phyloP scores from a whole-genome alignment of 2,888 invertebrate genomes.

The Leptinotarsa peninsularis region DNA sequence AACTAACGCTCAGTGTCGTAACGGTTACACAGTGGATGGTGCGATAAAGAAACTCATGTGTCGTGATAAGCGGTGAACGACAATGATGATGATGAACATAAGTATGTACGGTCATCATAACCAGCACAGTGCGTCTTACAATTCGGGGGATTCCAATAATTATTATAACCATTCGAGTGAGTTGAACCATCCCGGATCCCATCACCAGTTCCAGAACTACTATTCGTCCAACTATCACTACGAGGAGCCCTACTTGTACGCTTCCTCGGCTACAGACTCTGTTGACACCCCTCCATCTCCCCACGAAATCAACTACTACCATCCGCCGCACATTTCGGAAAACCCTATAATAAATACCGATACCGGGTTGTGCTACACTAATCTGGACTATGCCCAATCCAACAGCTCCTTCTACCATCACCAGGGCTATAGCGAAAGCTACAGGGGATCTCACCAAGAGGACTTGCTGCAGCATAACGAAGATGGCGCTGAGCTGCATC shows the following conservation, averaged over 20 bases:
- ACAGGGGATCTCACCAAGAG: slow-evolving; percentile 55
- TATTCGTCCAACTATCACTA: slow-evolving; percentile 63
- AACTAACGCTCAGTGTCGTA: slow-evolving; percentile 37
- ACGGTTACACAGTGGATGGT: slow-evolving; percentile 39
- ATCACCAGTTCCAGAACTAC: slow-evolving; percentile 63
- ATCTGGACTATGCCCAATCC: slow-evolving; percentile 80
- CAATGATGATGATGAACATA: slow-evolving; percentile 86
- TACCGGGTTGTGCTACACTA: slow-evolving; percentile 89
- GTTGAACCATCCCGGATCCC: slow-evolving; percentile 55
- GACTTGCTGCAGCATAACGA: slow-evolving; percentile 69
- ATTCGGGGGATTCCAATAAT: slow-evolving; percentile 61
- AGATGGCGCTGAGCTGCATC: slow-evolving; percentile 67
- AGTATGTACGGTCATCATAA: slow-evolving; percentile 76
- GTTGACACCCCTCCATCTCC: slow-evolving; percentile 64
- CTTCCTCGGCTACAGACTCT: slow-evolving; percentile 58
- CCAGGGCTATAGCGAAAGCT: slow-evolving; percentile 58
- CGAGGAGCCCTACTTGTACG: slow-evolving; percentile 63
- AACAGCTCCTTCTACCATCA: slow-evolving; percentile 61
- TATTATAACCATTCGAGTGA: slow-evolving; percentile 61
- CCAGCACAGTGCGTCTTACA: slow-evolving; percentile 66
- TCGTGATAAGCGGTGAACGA: slow-evolving; percentile 42
- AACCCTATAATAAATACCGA: slow-evolving; percentile 82
- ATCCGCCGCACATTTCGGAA: slow-evolving; percentile 64
- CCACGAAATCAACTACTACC: slow-evolving; percentile 68
- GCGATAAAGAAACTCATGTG: slow-evolving; percentile 32